Percentiles rank a stretch among this genome's conserved stretches.
These are phyloP conservation scores for Acheta domesticus DNA, from an alignment of 2,888 invertebrate species.

Conservation along the genomic window DNA sequence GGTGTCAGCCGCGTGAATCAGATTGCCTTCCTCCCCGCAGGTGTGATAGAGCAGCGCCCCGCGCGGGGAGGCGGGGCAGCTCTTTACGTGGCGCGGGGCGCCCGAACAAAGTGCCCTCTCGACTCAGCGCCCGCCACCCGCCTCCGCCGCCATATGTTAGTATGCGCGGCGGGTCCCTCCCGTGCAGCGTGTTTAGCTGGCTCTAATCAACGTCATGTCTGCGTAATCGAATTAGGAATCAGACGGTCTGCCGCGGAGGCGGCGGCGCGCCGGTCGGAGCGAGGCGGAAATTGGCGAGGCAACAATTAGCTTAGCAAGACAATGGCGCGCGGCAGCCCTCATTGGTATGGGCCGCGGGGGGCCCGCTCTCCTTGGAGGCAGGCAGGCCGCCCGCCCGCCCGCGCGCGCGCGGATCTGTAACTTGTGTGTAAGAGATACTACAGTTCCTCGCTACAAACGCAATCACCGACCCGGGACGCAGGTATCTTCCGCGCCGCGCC, in stretches of 20 bases:
- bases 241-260: neutral
- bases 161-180: neutral
- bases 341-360: neutral
- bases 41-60: no score
- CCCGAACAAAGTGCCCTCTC: no score
- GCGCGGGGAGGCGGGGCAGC: no score
- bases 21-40: no score
- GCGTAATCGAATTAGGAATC: conserved; percentile 7
- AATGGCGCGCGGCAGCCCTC: neutral
- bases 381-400: neutral
- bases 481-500: neutral
- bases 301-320: conserved; percentile 18
- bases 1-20: no score
- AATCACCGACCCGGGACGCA: neutral
- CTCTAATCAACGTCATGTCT: conserved; percentile 32
- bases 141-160: neutral
- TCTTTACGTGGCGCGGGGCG: no score
- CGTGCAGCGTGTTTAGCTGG: conserved; percentile 25
- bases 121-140: neutral
- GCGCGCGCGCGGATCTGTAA: neutral
- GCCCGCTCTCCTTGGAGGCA: neutral
- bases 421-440: conserved; percentile 4
- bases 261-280: neutral
- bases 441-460: neutral
- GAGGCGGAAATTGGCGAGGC: neutral